Evolutionary conservation across 2,888 invertebrate genomes (phyloP).

Genomic region (Odontocolon sp.): DNA sequence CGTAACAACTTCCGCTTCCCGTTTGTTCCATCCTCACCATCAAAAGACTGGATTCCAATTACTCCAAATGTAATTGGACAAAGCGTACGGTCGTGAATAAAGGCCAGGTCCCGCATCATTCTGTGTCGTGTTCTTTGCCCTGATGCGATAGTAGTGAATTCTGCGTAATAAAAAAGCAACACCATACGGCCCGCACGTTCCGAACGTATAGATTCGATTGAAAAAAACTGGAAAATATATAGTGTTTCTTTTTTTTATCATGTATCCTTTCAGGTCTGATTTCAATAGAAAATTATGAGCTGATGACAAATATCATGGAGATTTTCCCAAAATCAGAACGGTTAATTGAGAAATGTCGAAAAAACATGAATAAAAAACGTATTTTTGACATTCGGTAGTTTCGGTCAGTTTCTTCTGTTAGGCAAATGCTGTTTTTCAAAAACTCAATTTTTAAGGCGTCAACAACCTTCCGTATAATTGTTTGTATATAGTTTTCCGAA

Average conservation of each 20-base stretch:
- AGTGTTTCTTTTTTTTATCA: too few species aligned
- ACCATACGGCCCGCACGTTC: too few species aligned
- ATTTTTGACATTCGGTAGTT: neutral
- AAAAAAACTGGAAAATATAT: too few species aligned
- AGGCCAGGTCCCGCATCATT: neutral
- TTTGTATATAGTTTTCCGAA: neutral
- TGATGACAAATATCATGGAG: too few species aligned
- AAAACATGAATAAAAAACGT: neutral
- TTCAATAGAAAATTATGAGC: too few species aligned
- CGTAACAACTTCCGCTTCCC: conserved; percentile 44
- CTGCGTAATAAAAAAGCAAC: too few species aligned
- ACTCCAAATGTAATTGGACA: conserved; percentile 73
- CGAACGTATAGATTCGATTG: too few species aligned
- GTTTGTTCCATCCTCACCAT: conserved; percentile 31
- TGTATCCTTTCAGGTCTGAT: too few species aligned
- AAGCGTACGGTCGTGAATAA: conserved; percentile 42
- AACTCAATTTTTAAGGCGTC: too few species aligned
- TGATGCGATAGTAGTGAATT: too few species aligned
- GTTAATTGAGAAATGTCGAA: neutral
- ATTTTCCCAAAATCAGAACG: too few species aligned
- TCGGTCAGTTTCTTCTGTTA: neutral
- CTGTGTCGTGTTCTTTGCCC: conserved; percentile 37
- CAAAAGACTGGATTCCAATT: conserved; percentile 73
- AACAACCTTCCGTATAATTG: too few species aligned
- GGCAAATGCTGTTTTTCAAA: neutral